These are phyloP conservation scores for Lampris incognitus DNA, from an alignment of 2,113 vertebrate genomes.

Conservation along the genomic window DNA sequence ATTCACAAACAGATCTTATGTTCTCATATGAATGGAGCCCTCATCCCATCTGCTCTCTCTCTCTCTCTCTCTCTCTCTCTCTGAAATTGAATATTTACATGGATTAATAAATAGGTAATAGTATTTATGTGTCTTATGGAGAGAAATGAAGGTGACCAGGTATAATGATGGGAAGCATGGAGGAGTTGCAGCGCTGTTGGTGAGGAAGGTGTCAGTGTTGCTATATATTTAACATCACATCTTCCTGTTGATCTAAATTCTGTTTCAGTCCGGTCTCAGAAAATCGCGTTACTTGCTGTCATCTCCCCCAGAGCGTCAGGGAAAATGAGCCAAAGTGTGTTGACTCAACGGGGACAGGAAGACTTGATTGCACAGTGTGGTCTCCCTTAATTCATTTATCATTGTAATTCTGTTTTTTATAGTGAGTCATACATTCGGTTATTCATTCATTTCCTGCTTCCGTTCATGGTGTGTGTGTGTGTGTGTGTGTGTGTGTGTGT, in stretches of 20 bases:
- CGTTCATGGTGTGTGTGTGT: slow-evolving; percentile 5
- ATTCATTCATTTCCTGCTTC: background rate
- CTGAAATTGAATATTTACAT: background rate
- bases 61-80: no score
- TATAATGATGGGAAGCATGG: slow-evolving; percentile 7
- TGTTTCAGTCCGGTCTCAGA: slow-evolving; percentile 35
- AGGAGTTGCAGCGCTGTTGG: slow-evolving; percentile 5
- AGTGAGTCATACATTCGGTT: background rate
- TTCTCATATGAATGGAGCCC: background rate
- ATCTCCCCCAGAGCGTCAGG: slow-evolving; percentile 13
- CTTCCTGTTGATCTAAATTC: slow-evolving; percentile 29
- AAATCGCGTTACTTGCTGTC: slow-evolving; percentile 31
- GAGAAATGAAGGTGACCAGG: background rate
- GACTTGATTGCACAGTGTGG: slow-evolving; percentile 1
- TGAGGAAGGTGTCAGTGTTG: slow-evolving; percentile 4
- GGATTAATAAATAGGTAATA: background rate
- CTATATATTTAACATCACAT: slow-evolving; percentile 24
- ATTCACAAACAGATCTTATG: background rate
- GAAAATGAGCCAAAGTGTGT: slow-evolving; percentile 4
- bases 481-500: background rate
- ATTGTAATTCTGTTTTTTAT: no score
- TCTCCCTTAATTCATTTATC: slow-evolving; percentile 1
- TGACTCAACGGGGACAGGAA: slow-evolving; percentile 25
- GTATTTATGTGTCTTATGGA: background rate
- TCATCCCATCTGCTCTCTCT: no score